Percentiles rank a stretch among this genome's conserved stretches.
Conservation (phyloP, 2,797 vertebrate genomes). For the Rousettus madagascariensis region DNA sequence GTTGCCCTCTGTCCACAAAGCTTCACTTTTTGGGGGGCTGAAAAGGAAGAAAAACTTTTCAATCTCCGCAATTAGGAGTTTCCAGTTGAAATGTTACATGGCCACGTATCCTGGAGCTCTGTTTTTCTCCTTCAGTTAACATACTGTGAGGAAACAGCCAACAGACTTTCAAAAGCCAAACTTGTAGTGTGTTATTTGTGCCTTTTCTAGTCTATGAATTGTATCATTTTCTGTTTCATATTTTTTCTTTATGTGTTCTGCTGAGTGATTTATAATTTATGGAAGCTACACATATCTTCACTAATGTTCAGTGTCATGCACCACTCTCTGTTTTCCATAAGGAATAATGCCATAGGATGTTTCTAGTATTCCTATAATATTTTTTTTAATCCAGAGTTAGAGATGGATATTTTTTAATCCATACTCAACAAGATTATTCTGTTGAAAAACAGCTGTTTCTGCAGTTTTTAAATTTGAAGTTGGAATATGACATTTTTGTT, state of each 20-base stretch:
- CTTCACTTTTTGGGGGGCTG: not conserved
- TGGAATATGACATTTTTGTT: not conserved
- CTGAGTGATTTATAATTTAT: constrained; percentile 50
- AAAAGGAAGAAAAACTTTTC: constrained; percentile 12
- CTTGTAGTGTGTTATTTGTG: not conserved
- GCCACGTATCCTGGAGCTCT: not conserved
- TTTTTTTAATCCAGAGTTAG: not conserved
- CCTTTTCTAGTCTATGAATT: constrained; percentile 37
- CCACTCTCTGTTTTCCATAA: not conserved
- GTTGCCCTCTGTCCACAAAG: constrained; percentile 8
- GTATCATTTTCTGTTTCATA: not conserved
- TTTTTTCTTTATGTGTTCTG: not conserved
- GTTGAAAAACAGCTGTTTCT: not conserved
- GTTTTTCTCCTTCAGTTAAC: constrained; percentile 31
- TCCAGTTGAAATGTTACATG: constrained; percentile 9
- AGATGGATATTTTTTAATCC: not conserved
- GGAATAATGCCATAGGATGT: not conserved
- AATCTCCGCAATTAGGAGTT: not conserved
- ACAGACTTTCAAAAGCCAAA: constrained; percentile 55
- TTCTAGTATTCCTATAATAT: not conserved
- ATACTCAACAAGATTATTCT: not conserved
- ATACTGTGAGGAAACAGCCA: not conserved
- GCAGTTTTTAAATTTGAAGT: not conserved
- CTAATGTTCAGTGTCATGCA: not conserved
- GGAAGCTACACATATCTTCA: not conserved